Evolutionary conservation across 2,113 vertebrate species (phyloP), one percentile per base, ranked within the genome.

Genomic region (rabbit (Oryctolagus cuniculus)): DNA sequence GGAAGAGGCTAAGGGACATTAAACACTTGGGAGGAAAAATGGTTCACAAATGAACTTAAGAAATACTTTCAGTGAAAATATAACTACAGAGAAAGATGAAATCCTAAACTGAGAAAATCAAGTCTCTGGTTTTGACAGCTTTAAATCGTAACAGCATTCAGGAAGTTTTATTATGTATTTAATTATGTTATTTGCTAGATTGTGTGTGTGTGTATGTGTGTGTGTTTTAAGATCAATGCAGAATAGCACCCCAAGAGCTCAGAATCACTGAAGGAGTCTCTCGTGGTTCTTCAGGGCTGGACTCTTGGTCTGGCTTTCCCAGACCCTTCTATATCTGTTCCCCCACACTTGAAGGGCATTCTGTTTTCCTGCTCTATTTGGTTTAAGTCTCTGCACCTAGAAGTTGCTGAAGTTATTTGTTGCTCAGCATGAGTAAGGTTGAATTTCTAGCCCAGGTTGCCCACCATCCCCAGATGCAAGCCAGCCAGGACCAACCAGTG

Each of bases 381-480:
- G 17, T 88, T 95, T 90, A 74, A 55, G 58, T 73, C 8, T 87
- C 29, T 90, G 22, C 85, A 73, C 44, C 79, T 69, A 27, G 44
- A 27, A 34, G 25, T 84, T 83, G 38, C 74, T 90, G 61, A 72
- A 88, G 44, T 81, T 75, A 53, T 88, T 92, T 80, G 29, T 85
- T 96, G 72, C 17, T 79, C 66, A 82, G 24, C 34, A 12, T 69
- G 90, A 93, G 70, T 80, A 73, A 77, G 58, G 83, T 81, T 93
- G 69, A 88, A 92, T 91, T 96, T 87, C 80, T 91, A 78, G 36
- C 49, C 77, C 66, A 74, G 49, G 36, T 90, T 93, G 73, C 78
- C 89, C 90, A 77, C 84, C 12, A 73, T 70, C 17, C 64, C 25
- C 64, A 61, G 83, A 79, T 78, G 75, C 87, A 77, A 88, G 85